Evolutionary conservation across 2,888 invertebrate genomes (phyloP).

Genomic region (Bruchidius siliquastri): DNA sequence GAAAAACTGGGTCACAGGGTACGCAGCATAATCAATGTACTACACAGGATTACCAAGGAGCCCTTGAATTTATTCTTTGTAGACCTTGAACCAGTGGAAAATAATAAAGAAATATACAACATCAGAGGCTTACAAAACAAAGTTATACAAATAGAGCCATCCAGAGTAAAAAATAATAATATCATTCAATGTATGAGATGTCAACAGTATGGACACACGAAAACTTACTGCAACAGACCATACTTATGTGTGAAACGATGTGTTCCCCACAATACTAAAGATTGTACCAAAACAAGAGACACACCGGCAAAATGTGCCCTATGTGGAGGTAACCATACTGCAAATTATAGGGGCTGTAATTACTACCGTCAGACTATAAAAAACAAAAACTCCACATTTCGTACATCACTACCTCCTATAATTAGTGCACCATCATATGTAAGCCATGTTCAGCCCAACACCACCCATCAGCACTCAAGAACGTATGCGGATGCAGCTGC

Average conservation of each 20-base stretch:
- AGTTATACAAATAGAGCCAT: slow-evolving; percentile 2
- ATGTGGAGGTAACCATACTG: slow-evolving; percentile 8
- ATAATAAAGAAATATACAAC: neutral
- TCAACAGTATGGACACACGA: slow-evolving; percentile 6
- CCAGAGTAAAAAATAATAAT: neutral
- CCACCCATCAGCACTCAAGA: neutral
- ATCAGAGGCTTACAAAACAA: neutral
- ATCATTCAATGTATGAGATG: slow-evolving; percentile 7
- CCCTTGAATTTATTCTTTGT: slow-evolving; percentile 6
- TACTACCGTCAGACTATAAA: slow-evolving; percentile 1
- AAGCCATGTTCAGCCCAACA: too few relatives aligned
- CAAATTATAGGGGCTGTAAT: slow-evolving; percentile 8
- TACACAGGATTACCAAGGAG: slow-evolving; percentile 3
- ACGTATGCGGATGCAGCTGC: neutral
- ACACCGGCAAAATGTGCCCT: slow-evolving; percentile 7
- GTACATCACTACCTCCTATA: neutral
- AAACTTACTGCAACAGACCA: slow-evolving; percentile 5
- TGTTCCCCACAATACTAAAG: slow-evolving; percentile 6
- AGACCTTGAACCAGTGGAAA: neutral
- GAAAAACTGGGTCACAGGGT: slow-evolving; percentile 2
- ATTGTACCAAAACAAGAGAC: slow-evolving; percentile 4
- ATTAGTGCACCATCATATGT: too few relatives aligned
- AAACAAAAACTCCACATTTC: neutral
- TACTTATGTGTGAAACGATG: slow-evolving; percentile 10
- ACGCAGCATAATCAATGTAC: slow-evolving; percentile 2